phyloP scores from a whole-genome alignment of 2,797 vertebrate genomes.

The Rhodeus uyekii region DNA sequence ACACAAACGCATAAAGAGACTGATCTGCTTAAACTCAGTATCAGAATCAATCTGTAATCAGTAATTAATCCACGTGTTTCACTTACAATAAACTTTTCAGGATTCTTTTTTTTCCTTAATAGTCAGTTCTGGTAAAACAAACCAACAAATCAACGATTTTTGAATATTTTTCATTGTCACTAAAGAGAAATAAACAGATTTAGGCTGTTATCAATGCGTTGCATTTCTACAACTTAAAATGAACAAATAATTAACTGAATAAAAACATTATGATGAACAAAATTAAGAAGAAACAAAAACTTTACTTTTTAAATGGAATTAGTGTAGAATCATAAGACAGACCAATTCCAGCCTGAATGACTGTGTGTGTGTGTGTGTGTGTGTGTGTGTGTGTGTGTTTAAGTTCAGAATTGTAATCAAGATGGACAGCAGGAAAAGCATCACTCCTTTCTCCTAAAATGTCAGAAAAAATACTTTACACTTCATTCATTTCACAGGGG shows the following conservation, averaged over 20 bases:
- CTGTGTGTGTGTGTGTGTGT: not conserved
- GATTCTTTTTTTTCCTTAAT: too few relatives aligned
- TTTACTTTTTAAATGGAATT: not conserved
- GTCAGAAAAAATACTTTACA: not conserved
- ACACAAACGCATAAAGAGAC: not conserved
- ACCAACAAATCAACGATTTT: not conserved
- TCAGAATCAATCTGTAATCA: too few relatives aligned
- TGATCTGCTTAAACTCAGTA: too few relatives aligned
- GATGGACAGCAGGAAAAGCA: rapidly evolving
- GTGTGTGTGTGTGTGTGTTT: not conserved
- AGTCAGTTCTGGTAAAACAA: not conserved
- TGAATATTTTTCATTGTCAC: not conserved
- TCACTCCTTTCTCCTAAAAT: not conserved
- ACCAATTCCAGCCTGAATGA: not conserved
- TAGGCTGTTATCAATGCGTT: not conserved
- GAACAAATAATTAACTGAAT: too few relatives aligned
- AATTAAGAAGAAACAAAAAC: not conserved
- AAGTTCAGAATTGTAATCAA: not conserved
- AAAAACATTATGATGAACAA: not conserved
- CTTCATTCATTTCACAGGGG: not conserved
- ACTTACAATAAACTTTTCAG: too few relatives aligned
- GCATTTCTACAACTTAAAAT: not conserved
- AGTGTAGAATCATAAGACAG: not conserved
- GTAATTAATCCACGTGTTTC: too few relatives aligned
- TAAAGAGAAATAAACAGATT: not conserved